Evolutionary conservation across 1,140 invertebrate species (phyloP).

Genomic region (Drosophila parvula): DNA sequence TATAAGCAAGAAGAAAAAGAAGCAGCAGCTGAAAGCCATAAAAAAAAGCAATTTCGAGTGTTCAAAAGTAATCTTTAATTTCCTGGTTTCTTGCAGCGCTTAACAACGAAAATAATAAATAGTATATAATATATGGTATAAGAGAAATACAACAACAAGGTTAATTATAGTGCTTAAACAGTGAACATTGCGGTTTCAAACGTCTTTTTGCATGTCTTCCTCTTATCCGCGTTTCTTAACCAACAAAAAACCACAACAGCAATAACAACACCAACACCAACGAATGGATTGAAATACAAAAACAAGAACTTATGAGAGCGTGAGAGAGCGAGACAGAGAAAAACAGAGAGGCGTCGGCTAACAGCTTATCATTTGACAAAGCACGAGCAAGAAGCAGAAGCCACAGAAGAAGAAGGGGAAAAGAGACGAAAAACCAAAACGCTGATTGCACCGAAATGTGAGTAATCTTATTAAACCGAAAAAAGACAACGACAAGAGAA

Average conservation of each 20-base stretch:
- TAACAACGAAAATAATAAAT: slow-evolving; percentile 43
- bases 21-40: slow-evolving; percentile 60
- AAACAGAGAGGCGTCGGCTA: slow-evolving; percentile 35
- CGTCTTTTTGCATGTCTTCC: slow-evolving; percentile 33
- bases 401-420: not conserved
- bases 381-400: slow-evolving; percentile 29
- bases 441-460: slow-evolving; percentile 48
- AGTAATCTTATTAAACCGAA: slow-evolving; percentile 32
- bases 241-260: slow-evolving; percentile 33
- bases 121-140: slow-evolving; percentile 37
- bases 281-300: slow-evolving; percentile 59
- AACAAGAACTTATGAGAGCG: slow-evolving; percentile 52
- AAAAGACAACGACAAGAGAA: slow-evolving; percentile 1
- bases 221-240: slow-evolving; percentile 16
- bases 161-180: slow-evolving; percentile 45
- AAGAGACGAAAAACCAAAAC: slow-evolving; percentile 16
- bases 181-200: slow-evolving; percentile 52
- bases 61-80: slow-evolving; percentile 37
- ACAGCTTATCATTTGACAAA: slow-evolving; percentile 51
- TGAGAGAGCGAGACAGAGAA: slow-evolving; percentile 4
- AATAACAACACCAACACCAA: slow-evolving; percentile 33
- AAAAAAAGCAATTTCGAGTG: slow-evolving; percentile 29
- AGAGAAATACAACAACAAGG: slow-evolving; percentile 34
- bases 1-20: slow-evolving; percentile 41
- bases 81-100: slow-evolving; percentile 54